Percentiles rank a stretch among this genome's conserved stretches.
Evolutionary conservation across 64 coral and sea anemone genomes (phyloP).

Genomic region (Trachythela sp.): DNA sequence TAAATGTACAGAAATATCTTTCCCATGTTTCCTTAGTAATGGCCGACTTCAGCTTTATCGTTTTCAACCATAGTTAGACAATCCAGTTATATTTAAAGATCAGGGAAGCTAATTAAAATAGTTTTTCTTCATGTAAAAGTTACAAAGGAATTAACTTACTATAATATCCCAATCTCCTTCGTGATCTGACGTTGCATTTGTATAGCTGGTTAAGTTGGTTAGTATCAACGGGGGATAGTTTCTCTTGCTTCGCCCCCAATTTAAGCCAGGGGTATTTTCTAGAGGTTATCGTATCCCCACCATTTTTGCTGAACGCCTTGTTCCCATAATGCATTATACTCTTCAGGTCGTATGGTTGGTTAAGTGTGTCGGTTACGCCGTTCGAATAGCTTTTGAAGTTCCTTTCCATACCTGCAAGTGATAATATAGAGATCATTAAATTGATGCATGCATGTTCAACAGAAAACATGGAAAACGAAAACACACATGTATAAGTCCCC

Average conservation of each 20-base stretch:
- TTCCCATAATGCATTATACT: constrained; percentile 79
- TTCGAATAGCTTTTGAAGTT: constrained; percentile 72
- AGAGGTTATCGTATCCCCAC: constrained; percentile 60
- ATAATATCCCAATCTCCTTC: background rate
- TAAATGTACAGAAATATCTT: no score
- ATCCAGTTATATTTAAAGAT: no score
- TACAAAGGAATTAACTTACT: background rate
- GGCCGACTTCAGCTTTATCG: no score
- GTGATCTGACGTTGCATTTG: background rate
- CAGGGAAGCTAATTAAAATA: background rate
- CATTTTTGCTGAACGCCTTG: constrained; percentile 68
- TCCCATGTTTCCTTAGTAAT: no score
- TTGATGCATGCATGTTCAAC: background rate
- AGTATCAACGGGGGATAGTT: background rate
- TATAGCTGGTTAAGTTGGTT: constrained; percentile 10
- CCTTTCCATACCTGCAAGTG: constrained; percentile 44
- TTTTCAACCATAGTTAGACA: no score
- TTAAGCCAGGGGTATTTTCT: constrained; percentile 33
- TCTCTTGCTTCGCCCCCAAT: constrained; percentile 23
- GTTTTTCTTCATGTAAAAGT: background rate
- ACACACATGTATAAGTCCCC: no score
- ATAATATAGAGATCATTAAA: background rate
- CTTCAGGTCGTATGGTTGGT: constrained; percentile 51
- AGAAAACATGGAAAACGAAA: background rate
- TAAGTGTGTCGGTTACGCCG: constrained; percentile 61